Evolutionary conservation across 2,888 invertebrate genomes (phyloP).

Genomic region (Drosophila subquinaria): DNA sequence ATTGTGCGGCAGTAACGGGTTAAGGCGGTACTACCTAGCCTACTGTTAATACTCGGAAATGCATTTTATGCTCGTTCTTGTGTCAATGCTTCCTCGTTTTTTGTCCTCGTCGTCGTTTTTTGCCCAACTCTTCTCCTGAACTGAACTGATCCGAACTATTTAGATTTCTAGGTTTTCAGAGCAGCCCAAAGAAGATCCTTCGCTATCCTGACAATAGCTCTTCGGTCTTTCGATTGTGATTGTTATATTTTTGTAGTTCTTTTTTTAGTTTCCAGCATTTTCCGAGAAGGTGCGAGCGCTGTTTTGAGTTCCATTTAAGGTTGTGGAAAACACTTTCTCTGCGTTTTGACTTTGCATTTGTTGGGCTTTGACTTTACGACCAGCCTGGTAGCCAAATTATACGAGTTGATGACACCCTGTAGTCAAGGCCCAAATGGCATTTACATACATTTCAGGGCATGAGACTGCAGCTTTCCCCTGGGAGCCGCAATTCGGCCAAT

Average conservation of each 20-base stretch:
- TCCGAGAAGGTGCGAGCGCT: constrained; percentile 48
- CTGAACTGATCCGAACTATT: constrained; percentile 62
- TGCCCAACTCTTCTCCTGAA: constrained; percentile 52
- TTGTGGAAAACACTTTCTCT: constrained; percentile 40
- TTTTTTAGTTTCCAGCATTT: constrained; percentile 43
- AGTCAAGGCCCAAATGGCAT: constrained; percentile 37
- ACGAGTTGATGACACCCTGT: constrained; percentile 10
- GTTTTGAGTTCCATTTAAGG: constrained; percentile 55
- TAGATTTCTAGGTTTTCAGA: constrained; percentile 79
- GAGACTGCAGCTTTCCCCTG: constrained; percentile 10
- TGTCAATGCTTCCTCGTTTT: constrained; percentile 21
- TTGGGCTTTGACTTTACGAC: constrained; percentile 71
- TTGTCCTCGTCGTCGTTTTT: constrained; percentile 23
- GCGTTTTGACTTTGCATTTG: constrained; percentile 77
- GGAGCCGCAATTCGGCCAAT: constrained; percentile 24
- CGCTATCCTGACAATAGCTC: constrained; percentile 17
- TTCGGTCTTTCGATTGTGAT: constrained; percentile 25
- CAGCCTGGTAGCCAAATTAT: constrained; percentile 18
- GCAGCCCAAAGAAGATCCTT: constrained; percentile 45
- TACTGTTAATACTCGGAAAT: constrained; percentile 61
- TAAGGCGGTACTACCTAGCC: constrained; percentile 58
- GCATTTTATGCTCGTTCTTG: constrained; percentile 59
- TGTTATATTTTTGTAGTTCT: constrained; percentile 7
- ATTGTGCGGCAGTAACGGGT: constrained; percentile 69
- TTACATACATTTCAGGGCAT: constrained; percentile 15